Base-by-base conservation (phyloP, 2,797 vertebrate species). In the Sibirionetta formosa region DNA sequence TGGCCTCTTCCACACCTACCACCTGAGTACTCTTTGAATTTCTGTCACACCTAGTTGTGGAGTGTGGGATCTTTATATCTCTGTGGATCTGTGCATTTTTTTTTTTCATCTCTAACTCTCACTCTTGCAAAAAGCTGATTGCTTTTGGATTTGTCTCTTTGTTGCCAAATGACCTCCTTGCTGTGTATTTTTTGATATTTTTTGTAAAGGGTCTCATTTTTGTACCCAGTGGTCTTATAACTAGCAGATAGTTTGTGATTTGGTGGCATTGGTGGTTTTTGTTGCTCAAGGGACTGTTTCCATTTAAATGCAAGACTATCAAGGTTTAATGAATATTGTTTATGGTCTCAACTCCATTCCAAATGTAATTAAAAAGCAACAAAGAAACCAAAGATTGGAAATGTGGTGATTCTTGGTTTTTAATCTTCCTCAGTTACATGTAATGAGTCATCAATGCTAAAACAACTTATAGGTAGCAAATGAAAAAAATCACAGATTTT, bases 311-410 rank as follows among this genome's bases (percentile, higher is more conserved):
- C 2, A 20, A 69, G 50, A 56, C 4, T 57, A 60, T 69, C 71
- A 68, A 40, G 27, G 44, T 81, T 90, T 76, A 86, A 77, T 75
- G 42, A 75, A 48, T 87, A 17, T 81, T 70, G 27, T 60, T 86
- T 93, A 53, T 50, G 11, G 14, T 78, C 40, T 83, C 69, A 80
- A 85, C 5, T 57, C 40, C 26, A 60, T 85, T 91, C 35, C 73
- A 80, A 94, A 90, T 68, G 14, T 50, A 86, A 83, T 93, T 91
- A 8, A 78, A 89, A 92, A 79, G 48, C 17, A 44, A 44, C 19
- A 61, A 75, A 87, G 66, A 66, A 73, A 75, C 19, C 5, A 78
- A 90, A 61, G 2, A 40, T n/a, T 42, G 54, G 40, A 88, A 91
- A 35, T 24, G 10, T 35, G 15, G 9, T 5, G 11, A 71, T 60